A percentile compares a stretch with the other conserved stretches of the same genome.
phyloP scores from a whole-genome alignment of 1,140 invertebrate genomes.

The Temnothorax curvispinosus region DNA sequence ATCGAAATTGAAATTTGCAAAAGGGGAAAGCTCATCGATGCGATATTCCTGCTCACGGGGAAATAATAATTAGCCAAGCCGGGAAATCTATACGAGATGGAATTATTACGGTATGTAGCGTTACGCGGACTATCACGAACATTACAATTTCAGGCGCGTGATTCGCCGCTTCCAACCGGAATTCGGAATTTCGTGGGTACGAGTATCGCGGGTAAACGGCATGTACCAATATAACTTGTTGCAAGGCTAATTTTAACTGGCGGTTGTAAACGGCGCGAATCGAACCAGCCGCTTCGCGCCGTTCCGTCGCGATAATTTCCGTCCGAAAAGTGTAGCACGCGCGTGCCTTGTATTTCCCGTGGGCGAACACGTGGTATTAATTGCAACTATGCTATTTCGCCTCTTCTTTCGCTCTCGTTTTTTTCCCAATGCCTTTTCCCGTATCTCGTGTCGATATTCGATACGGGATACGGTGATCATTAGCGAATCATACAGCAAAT shows the following conservation, averaged over 20 bases:
- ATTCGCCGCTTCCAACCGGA: conserved; percentile 46
- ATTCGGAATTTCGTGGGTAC: conserved; percentile 47
- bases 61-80: conserved; percentile 53
- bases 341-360: conserved; percentile 54
- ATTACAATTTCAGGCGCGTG: conserved; percentile 56
- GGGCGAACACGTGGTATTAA: conserved; percentile 57
- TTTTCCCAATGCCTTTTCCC: neutral
- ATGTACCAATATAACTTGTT: conserved; percentile 60
- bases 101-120: conserved; percentile 39
- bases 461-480: conserved; percentile 65
- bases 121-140: conserved; percentile 38
- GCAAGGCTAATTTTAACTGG: conserved; percentile 56
- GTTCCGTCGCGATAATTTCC: conserved; percentile 45
- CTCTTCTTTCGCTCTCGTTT: neutral
- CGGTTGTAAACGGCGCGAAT: conserved; percentile 50
- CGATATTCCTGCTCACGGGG: neutral
- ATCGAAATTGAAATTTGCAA: conserved; percentile 47
- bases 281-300: conserved; percentile 41
- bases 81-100: conserved; percentile 39
- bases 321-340: conserved; percentile 41
- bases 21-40: neutral
- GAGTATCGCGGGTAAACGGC: conserved; percentile 40
- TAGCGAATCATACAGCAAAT: conserved; percentile 72
- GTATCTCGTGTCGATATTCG: conserved; percentile 13
- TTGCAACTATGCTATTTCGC: conserved; percentile 25